Evolutionary conservation across 2,113 vertebrate species (phyloP).

Genomic region (Cyanoliseus patagonus): DNA sequence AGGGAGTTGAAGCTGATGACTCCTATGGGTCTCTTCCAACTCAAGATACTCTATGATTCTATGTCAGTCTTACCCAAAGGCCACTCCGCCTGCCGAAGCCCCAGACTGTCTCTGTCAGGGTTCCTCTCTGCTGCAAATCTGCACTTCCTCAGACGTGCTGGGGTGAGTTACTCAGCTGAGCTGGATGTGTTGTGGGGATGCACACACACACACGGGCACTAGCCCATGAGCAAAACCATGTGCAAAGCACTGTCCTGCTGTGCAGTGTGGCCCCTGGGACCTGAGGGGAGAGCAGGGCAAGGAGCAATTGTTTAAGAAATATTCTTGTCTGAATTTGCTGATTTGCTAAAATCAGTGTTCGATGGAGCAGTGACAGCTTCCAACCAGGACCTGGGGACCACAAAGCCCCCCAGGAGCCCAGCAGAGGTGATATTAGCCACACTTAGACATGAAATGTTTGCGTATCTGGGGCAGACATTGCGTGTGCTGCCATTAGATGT

Average conservation of each 20-base stretch:
- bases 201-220: neutral
- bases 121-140: neutral
- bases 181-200: rapidly evolving
- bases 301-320: neutral
- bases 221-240: neutral
- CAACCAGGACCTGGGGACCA: neutral
- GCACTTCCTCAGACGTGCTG: neutral
- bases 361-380: neutral
- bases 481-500: neutral
- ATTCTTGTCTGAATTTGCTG: neutral
- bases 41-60: neutral
- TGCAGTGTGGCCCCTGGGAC: rapidly evolving
- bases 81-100: neutral
- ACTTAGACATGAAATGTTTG: neutral
- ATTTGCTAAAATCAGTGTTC: neutral
- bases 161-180: neutral
- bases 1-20: neutral
- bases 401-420: neutral
- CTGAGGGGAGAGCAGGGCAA: neutral
- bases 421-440: neutral
- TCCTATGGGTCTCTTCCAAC: neutral
- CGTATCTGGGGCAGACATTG: neutral
- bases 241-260: no score
- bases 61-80: neutral
- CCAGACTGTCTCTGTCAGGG: neutral